Evolutionary conservation across 92 coral and sea anemone species (phyloP).

Genomic region (Metridium senile): DNA sequence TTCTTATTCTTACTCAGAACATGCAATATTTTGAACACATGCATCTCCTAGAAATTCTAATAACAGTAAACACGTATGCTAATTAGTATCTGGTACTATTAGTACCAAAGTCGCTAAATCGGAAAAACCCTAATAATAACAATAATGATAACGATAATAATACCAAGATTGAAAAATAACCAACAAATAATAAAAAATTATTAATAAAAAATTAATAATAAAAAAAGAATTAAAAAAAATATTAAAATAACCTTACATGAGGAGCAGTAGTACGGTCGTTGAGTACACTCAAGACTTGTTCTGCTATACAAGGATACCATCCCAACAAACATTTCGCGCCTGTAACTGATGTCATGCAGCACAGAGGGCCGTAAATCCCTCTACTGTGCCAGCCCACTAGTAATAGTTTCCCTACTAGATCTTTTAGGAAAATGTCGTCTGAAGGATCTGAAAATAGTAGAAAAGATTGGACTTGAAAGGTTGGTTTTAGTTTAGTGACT

Average conservation of each 20-base stretch:
- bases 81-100: too few relatives aligned
- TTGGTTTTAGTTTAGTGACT: not conserved
- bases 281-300: constrained; percentile 62
- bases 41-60: too few relatives aligned
- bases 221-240: not conserved
- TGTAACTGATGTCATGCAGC: constrained; percentile 76
- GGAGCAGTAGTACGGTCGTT: constrained; percentile 75
- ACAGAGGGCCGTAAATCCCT: constrained; percentile 94
- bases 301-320: constrained; percentile 74
- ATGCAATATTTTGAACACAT: too few relatives aligned
- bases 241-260: constrained; percentile 58
- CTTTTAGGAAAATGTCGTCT: constrained; percentile 66
- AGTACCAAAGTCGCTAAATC: too few relatives aligned
- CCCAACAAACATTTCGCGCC: constrained; percentile 75
- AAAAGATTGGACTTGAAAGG: too few relatives aligned
- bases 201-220: not conserved
- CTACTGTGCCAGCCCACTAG: constrained; percentile 81
- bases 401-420: constrained; percentile 59
- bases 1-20: too few relatives aligned
- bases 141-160: too few relatives aligned
- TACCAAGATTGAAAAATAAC: too few relatives aligned
- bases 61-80: too few relatives aligned
- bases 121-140: too few relatives aligned
- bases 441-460: constrained; percentile 42
- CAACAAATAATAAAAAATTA: not conserved